These are phyloP conservation scores for Lobophora halterata DNA, from an alignment of 2,888 invertebrate species.

Conservation along the genomic window DNA sequence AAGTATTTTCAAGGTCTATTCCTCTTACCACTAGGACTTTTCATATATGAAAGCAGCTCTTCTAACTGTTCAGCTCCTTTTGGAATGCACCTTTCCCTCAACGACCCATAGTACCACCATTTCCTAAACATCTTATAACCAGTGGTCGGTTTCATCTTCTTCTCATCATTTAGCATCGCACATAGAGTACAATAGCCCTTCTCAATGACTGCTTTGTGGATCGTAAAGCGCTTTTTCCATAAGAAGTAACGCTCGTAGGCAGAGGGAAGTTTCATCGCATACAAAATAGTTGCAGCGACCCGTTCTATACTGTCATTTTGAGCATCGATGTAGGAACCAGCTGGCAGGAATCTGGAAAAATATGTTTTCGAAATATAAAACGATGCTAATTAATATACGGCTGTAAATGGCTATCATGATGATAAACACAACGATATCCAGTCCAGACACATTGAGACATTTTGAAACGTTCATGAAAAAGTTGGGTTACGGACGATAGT, in stretches of 20 bases:
- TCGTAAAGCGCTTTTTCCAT: constrained; percentile 55
- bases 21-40: constrained; percentile 10
- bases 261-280: constrained; percentile 41
- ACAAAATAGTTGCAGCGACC: constrained; percentile 44
- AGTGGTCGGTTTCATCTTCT: constrained; percentile 28
- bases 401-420: too few relatives aligned
- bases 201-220: constrained; percentile 36
- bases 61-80: constrained; percentile 39
- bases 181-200: constrained; percentile 59
- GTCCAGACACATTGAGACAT: too few relatives aligned
- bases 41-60: constrained; percentile 38
- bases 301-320: constrained; percentile 33
- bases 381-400: too few relatives aligned
- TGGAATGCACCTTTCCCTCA: constrained; percentile 40
- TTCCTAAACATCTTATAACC: constrained; percentile 46
- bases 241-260: constrained; percentile 47
- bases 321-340: constrained; percentile 56
- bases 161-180: constrained; percentile 43
- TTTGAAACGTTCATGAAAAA: too few relatives aligned
- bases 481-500: too few relatives aligned
- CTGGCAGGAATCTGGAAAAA: constrained; percentile 59
- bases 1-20: neutral
- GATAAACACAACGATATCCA: too few relatives aligned
- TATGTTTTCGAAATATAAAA: neutral
- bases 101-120: constrained; percentile 57